phyloP scores from a whole-genome alignment of 2,797 vertebrate species.

The Sebastes vulpes region DNA sequence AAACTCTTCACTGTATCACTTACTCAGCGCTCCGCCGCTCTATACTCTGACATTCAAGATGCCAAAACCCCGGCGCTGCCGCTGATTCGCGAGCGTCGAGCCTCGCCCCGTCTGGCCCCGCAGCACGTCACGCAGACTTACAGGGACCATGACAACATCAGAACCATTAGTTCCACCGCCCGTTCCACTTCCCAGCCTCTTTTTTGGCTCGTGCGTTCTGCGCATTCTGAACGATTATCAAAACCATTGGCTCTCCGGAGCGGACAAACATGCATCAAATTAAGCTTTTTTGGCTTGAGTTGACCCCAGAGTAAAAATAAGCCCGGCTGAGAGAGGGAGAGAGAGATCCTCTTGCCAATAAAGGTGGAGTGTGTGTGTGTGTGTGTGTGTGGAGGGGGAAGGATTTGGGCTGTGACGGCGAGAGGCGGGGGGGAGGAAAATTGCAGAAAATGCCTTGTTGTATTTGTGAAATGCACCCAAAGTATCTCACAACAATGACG shows the following conservation, averaged over 20 bases:
- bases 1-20: conserved; percentile 53
- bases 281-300: conserved; percentile 68
- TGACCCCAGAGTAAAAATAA: conserved; percentile 37
- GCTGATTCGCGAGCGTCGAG: conserved; percentile 22
- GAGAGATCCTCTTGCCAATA: neutral
- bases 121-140: conserved; percentile 21
- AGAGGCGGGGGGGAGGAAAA: neutral
- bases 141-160: conserved; percentile 57
- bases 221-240: conserved; percentile 65
- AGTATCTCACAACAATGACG: conserved; percentile 62
- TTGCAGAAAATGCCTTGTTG: conserved; percentile 52
- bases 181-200: conserved; percentile 21
- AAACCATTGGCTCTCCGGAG: conserved; percentile 55
- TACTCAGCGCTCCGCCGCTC: conserved; percentile 12
- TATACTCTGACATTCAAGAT: conserved; percentile 32
- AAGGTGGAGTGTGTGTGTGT: neutral
- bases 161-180: conserved; percentile 55
- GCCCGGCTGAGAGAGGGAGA: neutral
- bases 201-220: neutral
- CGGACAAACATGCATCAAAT: conserved; percentile 62
- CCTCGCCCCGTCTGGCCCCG: conserved; percentile 37
- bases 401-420: neutral
- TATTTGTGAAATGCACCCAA: conserved; percentile 70
- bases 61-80: neutral
- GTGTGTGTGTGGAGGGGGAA: neutral